phyloP scores from a whole-genome alignment of 2,113 vertebrate species.

The Willisornis vidua region DNA sequence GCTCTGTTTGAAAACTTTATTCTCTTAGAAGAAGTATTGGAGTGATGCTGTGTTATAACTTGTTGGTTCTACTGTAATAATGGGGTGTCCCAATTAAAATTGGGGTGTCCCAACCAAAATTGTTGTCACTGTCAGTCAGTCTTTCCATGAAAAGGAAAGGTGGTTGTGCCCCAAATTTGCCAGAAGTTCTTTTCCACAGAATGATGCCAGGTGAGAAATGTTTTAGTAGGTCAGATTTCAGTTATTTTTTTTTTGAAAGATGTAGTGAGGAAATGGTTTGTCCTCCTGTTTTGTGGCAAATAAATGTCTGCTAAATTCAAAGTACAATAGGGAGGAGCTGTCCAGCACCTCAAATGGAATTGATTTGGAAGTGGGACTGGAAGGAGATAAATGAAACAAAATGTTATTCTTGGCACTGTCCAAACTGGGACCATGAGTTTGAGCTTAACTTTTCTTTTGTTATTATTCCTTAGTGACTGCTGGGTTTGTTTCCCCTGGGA shows the following conservation, averaged over 20 bases:
- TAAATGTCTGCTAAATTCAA: not conserved
- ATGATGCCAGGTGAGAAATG: rapidly evolving
- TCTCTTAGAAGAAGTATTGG: not conserved
- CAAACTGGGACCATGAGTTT: not conserved
- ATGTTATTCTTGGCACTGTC: rapidly evolving
- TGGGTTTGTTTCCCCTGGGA: not conserved
- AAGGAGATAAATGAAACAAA: rapidly evolving
- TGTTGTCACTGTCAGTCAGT: not conserved
- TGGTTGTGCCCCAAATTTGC: not conserved
- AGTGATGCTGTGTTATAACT: not conserved
- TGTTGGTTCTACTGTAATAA: not conserved
- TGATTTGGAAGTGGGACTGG: not conserved
- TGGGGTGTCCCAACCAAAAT: no score
- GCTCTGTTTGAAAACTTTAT: not conserved
- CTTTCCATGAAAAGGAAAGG: not conserved
- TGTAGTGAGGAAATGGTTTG: not conserved
- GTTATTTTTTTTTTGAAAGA: not conserved
- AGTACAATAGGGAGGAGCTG: not conserved
- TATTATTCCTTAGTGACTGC: not conserved
- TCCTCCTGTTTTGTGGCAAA: not conserved
- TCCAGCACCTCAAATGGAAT: not conserved
- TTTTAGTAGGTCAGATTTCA: not conserved
- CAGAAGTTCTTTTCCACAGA: not conserved
- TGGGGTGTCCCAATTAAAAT: not conserved
- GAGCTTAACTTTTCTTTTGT: not conserved